Conservation (phyloP, 1,140 invertebrate genomes). For the Drosophila obscura region DNA sequence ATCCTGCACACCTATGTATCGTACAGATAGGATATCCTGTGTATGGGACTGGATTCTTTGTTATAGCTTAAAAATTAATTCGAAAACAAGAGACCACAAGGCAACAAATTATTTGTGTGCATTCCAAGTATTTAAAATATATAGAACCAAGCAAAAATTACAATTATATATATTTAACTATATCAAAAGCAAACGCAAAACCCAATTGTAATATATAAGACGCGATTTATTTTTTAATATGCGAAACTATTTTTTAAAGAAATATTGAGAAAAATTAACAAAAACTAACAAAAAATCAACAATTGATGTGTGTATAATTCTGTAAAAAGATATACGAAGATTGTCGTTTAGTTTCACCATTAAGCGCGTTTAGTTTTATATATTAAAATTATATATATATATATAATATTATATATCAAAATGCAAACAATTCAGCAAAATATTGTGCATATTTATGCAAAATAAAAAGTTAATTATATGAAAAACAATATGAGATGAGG, state of each 20-base stretch:
- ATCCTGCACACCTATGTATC: slow-evolving; percentile 16
- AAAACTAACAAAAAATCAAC: slow-evolving; percentile 15
- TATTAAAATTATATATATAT: slow-evolving; percentile 48
- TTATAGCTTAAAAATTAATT: slow-evolving; percentile 61
- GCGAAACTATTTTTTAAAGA: slow-evolving; percentile 40
- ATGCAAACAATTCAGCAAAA: slow-evolving; percentile 49
- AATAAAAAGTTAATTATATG: slow-evolving; percentile 73
- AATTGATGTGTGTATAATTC: slow-evolving; percentile 45
- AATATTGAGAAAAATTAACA: slow-evolving; percentile 27
- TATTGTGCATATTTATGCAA: slow-evolving; percentile 74
- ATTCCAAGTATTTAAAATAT: slow-evolving; percentile 80
- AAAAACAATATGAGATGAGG: slow-evolving; percentile 10
- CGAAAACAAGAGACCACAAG: slow-evolving; percentile 39
- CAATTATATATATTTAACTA: slow-evolving; percentile 21
- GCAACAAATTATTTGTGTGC: slow-evolving; percentile 71
- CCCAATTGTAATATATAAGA: slow-evolving; percentile 37
- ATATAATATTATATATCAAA: slow-evolving; percentile 50
- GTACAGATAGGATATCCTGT: slow-evolving; percentile 22
- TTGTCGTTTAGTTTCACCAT: slow-evolving; percentile 64
- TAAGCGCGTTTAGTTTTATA: slow-evolving; percentile 62
- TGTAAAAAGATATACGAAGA: slow-evolving; percentile 54
- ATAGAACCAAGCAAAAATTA: slow-evolving; percentile 31
- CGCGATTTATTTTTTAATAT: slow-evolving; percentile 52
- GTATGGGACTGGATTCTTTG: slow-evolving; percentile 44
- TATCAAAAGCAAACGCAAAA: slow-evolving; percentile 17